Evolutionary conservation across 2,797 vertebrate species (phyloP).

Genomic region (Alcedo quadribrachys): DNA sequence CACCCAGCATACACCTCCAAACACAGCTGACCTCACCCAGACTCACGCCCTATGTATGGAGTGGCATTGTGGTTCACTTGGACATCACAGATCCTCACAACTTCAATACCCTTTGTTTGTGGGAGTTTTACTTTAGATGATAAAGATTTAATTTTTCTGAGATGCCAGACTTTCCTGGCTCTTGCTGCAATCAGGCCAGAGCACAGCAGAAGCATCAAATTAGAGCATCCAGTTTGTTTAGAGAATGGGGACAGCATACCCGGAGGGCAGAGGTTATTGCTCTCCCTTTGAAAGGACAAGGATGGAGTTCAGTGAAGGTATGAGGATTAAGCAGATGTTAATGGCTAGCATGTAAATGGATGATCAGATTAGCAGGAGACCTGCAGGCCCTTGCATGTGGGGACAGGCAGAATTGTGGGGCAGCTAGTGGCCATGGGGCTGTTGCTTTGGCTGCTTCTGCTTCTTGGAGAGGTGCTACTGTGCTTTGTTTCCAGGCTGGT

Average conservation of each 20-base stretch:
- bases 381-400: constrained; percentile 17
- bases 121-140: not conserved
- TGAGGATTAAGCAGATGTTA: constrained; percentile 61
- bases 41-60: not conserved
- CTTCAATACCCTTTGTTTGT: not conserved
- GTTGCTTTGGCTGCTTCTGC: not conserved
- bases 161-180: not conserved
- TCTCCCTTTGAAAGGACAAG: constrained; percentile 23
- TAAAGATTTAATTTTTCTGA: not conserved
- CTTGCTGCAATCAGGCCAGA: not conserved
- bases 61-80: rapidly evolving
- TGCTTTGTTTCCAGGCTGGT: not conserved
- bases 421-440: not conserved
- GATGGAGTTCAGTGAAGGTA: constrained; percentile 36
- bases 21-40: not conserved
- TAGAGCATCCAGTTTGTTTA: not conserved
- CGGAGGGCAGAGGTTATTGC: constrained; percentile 19
- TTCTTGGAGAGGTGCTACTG: not conserved
- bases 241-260: not conserved
- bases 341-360: not conserved
- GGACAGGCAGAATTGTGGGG: constrained; percentile 21
- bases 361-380: constrained; percentile 52
- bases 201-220: not conserved
- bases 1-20: not conserved
- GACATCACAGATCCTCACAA: not conserved